These are phyloP conservation scores for Gymnoscopelus microlampas DNA, from an alignment of 2,797 vertebrate species.

Conservation along the genomic window DNA sequence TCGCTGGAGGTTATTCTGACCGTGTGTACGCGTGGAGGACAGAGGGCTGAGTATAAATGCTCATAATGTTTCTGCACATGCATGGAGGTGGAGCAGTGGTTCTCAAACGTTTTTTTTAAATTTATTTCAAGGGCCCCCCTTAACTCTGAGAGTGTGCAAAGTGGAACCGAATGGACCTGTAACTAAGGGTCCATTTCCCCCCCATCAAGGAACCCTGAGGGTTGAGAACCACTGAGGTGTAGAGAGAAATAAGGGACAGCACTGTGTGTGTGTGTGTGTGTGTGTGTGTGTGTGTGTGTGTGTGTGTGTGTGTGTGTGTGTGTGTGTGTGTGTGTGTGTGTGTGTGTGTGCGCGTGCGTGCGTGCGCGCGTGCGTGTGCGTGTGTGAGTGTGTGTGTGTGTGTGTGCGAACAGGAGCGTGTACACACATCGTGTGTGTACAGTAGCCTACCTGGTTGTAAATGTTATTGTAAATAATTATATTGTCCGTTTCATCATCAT, in stretches of 20 bases:
- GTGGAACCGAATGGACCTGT: no score
- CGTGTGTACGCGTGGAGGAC: neutral
- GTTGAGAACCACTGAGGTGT: no score
- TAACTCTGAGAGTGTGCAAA: no score
- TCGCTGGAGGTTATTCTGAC: no score
- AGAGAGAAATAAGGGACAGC: neutral
- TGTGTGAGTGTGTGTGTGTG: constrained; percentile 25
- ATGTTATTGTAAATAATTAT: constrained; percentile 79
- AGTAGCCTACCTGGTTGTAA: constrained; percentile 66
- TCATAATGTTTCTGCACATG: no score
- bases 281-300: constrained; percentile 32
- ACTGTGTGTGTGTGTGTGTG: constrained; percentile 42
- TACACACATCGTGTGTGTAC: constrained; percentile 52
- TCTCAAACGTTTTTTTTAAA: no score
- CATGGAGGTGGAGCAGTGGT: no score
- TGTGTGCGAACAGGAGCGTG: constrained; percentile 24
- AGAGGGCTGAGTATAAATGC: no score
- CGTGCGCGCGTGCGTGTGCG: neutral
- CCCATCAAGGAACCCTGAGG: no score
- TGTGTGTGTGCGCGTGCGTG: constrained; percentile 13
- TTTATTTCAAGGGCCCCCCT: no score
- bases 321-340: constrained; percentile 21
- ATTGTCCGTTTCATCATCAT: constrained; percentile 87
- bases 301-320: constrained; percentile 25
- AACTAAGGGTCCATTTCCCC: no score